Conservation (phyloP, 2,113 vertebrate genomes). For the Chaetodon auriga region DNA sequence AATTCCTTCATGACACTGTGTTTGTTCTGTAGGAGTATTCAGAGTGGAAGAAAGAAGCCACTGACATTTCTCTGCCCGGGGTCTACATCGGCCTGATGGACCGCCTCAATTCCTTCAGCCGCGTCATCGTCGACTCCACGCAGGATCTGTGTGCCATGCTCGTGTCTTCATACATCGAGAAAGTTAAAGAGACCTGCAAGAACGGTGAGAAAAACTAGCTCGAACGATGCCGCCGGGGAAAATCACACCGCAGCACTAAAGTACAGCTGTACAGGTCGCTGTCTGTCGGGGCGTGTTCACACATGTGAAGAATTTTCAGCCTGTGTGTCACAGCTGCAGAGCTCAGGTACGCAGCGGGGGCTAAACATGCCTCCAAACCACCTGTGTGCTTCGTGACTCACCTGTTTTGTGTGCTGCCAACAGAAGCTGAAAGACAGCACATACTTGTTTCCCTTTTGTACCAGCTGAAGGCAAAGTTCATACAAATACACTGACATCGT, state of each 20-base stretch:
- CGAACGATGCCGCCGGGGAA: too few species aligned
- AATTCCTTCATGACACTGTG: background rate
- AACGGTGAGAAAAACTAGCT: conserved; percentile 76
- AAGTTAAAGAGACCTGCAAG: conserved; percentile 84
- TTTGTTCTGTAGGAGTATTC: conserved; percentile 82
- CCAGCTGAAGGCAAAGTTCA: background rate
- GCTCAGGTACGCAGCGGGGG: background rate
- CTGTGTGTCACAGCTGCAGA: background rate
- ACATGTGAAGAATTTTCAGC: conserved; percentile 37
- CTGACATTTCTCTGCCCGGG: conserved; percentile 82
- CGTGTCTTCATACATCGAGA: conserved; percentile 79
- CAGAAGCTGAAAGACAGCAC: background rate
- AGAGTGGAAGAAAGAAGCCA: conserved; percentile 82
- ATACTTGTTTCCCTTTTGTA: background rate
- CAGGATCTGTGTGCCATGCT: conserved; percentile 80
- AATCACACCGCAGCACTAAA: background rate
- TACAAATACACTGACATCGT: background rate
- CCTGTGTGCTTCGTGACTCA: conserved; percentile 7
- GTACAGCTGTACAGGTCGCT: background rate
- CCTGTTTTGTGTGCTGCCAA: background rate
- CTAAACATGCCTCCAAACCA: background rate
- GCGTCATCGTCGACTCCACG: conserved; percentile 81
- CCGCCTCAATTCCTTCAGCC: conserved; percentile 80
- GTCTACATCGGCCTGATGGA: conserved; percentile 86
- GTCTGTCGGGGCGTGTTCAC: conserved; percentile 22